Base-by-base conservation (phyloP, 2,113 vertebrate species). In the Peromyscus leucopus region DNA sequence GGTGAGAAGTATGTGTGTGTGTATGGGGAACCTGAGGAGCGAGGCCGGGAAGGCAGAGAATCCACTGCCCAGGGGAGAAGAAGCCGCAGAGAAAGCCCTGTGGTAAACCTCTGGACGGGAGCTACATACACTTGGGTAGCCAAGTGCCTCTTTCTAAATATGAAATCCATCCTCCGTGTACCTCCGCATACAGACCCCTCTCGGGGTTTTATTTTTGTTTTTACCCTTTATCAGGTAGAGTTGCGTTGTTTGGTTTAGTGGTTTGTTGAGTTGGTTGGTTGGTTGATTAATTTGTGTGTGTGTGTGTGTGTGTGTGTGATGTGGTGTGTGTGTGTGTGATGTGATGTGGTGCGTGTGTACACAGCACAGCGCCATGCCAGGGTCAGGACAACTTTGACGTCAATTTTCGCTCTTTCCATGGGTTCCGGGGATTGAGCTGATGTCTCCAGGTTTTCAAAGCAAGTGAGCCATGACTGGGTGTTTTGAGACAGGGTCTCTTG, bases 151-250 rank as follows among this genome's bases (percentile, higher is more conserved):
- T 95, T 80, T 74, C 39, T 16, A 22, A 87, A 31, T 89, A 78
- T 83, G 80, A 33, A 90, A 90, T 72, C 48, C 92, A 74, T 16
- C 65, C 33, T 51, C 74, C 8, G 11, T 36, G 31, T 57, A 71
- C 69, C 22, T 91, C 61, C 31, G 92, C 71, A 65, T 24, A 46
- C 33, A 71, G 42, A 21, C 15, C 48, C 57, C 57, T 28, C 36
- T 39, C 21, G 71, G 46, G 80, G 42, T 4, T 48, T 51, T 8
- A 1, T 94, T 94, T 76, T 42, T 42, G 42, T 42, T 42, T 89
- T 75, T 93, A 42, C 28, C 59, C 28, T 17, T 93, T 93, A 55
- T 85, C 65, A 86, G 61, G 42, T 92, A 74, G 61, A 90, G 26
- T 94, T 96, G 39, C 76, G 90, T 71, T 69, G 65, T 55, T 55